A percentile compares a stretch with the other conserved stretches of the same genome.
Conservation (phyloP, 2,797 vertebrate species). For the Enteromius thamalakanensis region DNA sequence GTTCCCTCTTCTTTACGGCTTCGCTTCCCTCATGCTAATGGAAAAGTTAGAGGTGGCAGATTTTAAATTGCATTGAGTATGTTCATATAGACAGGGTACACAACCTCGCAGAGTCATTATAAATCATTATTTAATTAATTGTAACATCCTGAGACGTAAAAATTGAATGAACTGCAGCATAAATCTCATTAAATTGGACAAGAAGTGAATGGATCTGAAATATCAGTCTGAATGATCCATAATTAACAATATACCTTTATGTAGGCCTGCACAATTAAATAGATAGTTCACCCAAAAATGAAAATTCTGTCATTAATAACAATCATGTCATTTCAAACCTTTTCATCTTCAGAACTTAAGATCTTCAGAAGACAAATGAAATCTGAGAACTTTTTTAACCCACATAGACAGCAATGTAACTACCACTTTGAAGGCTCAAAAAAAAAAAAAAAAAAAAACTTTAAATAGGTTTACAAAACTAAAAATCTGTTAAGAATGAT, state of each 20-base stretch:
- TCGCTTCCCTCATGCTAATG: constrained; percentile 29
- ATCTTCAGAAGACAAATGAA: too few species aligned
- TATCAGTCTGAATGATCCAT: constrained; percentile 1
- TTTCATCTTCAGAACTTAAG: too few species aligned
- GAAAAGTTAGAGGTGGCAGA: constrained; percentile 38
- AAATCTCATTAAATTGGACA: background rate
- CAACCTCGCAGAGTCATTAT: background rate
- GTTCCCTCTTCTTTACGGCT: constrained; percentile 47
- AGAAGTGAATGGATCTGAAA: constrained; percentile 1
- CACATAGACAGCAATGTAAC: background rate
- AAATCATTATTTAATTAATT: background rate
- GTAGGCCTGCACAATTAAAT: background rate
- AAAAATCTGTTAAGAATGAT: too few species aligned
- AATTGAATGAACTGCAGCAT: background rate
- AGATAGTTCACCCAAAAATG: background rate
- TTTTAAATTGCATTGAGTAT: constrained; percentile 17
- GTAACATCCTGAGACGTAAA: background rate
- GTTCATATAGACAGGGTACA: background rate
- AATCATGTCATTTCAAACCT: too few species aligned
- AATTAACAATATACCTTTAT: background rate
- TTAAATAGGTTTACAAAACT: too few species aligned
- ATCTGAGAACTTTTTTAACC: too few species aligned
- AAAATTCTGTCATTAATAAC: background rate
- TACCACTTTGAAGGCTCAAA: background rate
- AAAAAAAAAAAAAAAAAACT: background rate